Evolutionary conservation across 2,888 invertebrate species (phyloP).

Genomic region (Steinernema hermaphroditum): DNA sequence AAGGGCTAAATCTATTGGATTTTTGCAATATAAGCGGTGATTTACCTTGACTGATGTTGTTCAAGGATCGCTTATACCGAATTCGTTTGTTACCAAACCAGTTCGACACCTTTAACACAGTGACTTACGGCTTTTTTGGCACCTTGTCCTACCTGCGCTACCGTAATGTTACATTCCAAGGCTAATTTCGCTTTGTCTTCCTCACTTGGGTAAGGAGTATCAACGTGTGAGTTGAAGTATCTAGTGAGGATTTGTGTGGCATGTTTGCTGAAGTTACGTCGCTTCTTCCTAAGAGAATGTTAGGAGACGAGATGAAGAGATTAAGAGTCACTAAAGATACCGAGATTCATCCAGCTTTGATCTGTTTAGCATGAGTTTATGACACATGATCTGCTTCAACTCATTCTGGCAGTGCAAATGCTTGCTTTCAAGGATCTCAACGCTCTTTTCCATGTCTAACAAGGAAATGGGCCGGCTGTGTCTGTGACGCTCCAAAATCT

Average conservation of each 20-base stretch:
- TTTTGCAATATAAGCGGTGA: too few relatives aligned
- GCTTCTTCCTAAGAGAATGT: neutral
- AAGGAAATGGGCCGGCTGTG: neutral
- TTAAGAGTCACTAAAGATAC: neutral
- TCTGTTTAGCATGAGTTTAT: slow-evolving; percentile 6
- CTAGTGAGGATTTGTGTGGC: neutral
- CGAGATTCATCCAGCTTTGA: neutral
- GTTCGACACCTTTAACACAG: slow-evolving; percentile 1
- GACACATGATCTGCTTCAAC: slow-evolving; percentile 14
- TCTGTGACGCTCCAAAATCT: neutral
- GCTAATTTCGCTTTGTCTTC: slow-evolving; percentile 20
- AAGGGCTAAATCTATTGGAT: neutral
- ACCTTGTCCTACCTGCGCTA: neutral
- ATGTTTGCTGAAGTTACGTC: slow-evolving; percentile 22
- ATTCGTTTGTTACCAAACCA: slow-evolving; percentile 24
- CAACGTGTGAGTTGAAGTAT: slow-evolving; percentile 29
- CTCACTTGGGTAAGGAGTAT: slow-evolving; percentile 11
- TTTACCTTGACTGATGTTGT: too few relatives aligned
- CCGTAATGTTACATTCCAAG: slow-evolving; percentile 5
- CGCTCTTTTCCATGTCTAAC: neutral
- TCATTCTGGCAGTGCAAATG: neutral
- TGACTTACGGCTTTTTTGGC: too few relatives aligned
- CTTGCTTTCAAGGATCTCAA: neutral
- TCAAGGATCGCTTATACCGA: slow-evolving; percentile 21
- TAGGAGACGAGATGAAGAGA: neutral